Evolutionary conservation across 2,888 invertebrate species (phyloP).

Genomic region (Lumbricus terrestris): DNA sequence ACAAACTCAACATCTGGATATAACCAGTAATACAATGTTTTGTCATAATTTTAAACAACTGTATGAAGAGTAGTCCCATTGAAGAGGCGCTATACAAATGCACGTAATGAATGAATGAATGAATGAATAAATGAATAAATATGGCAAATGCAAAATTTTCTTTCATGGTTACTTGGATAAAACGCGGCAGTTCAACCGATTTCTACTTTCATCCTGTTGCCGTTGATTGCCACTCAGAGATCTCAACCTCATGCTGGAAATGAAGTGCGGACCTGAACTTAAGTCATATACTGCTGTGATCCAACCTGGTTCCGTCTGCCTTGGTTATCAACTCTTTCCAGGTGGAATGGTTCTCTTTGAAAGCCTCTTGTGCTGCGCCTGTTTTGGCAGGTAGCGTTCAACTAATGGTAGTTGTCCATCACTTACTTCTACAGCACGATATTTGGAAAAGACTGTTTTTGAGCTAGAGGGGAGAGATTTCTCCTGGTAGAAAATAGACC

Average conservation of each 20-base stretch:
- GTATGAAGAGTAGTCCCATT: too few species aligned
- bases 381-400: neutral
- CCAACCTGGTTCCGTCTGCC: neutral
- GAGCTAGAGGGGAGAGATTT: neutral
- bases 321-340: neutral
- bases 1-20: neutral
- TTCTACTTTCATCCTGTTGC: neutral
- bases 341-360: neutral
- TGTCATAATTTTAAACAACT: neutral
- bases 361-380: neutral
- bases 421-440: neutral
- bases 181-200: neutral
- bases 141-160: neutral
- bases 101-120: too few species aligned
- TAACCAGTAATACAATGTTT: neutral
- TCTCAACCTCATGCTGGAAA: neutral
- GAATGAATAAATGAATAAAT: too few species aligned
- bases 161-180: neutral
- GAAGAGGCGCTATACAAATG: too few species aligned
- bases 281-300: neutral
- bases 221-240: neutral
- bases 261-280: neutral
- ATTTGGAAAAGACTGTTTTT: neutral
- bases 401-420: neutral
- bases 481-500: slow-evolving; percentile 8